Base-by-base conservation (phyloP, 2,888 invertebrate genomes). In the Gryllus longicercus region DNA sequence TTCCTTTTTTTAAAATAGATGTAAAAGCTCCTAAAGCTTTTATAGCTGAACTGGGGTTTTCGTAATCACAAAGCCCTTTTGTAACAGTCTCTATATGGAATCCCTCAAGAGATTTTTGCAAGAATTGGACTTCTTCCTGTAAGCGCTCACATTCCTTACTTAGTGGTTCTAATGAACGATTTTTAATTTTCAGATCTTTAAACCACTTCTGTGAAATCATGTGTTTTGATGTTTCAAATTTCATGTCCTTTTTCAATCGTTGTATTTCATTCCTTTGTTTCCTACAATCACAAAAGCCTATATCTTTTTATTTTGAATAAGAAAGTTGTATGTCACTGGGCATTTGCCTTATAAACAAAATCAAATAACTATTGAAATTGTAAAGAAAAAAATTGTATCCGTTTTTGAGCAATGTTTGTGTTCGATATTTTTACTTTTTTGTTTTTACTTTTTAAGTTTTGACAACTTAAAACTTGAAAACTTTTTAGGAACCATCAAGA, bases 1-100 rank as follows among this genome's bases (percentile, higher is more conserved):
- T 84, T 83, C 90, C 88, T 80, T 91, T 90, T 86, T 93, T 93
- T 23, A 93, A 87, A 16, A 91, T 90, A 0, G 90, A 88, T 0
- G 91, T 91, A 84, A 92, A 91, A 1, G 90, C 88, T 49, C 90
- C 89, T 11, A 94, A 86, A 0, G 89, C 86, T 0, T 90, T 23
- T 21, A 21, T 21, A 25, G 80, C 81, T n/a, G 81, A 80, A 14
- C 78, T 50, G 11, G 80, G 85, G 86, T 91, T 21, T 21, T 21
- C 1, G 21, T 21, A 21, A 21, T 21, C 21, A 21, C 21, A 21
- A 21, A 21, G 21, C 0, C 91, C 91, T 77, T 89, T 88, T 23
- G 93, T 84, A 4, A 92, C 89, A 78, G 89, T 87, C 83, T 92
- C 89, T 25, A 93, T 85, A 1, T 90, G 90, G 83, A 50, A 86